These are phyloP conservation scores for Vimba vimba DNA, from an alignment of 2,113 vertebrate genomes.

Conservation along the genomic window DNA sequence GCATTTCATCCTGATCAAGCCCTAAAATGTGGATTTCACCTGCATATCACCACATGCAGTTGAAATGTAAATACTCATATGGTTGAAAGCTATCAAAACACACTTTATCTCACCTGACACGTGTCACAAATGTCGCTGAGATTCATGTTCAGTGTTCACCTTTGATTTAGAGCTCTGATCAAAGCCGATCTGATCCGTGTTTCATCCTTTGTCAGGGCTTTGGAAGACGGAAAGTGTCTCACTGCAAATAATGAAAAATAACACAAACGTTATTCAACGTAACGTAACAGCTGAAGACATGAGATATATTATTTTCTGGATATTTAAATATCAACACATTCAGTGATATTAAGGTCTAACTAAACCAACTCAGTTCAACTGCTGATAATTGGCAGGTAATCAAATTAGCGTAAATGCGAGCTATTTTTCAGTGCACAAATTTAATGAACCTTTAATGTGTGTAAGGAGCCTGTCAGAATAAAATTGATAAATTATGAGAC, in stretches of 20 bases:
- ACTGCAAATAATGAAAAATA: conserved; percentile 21
- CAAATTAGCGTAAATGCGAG: conserved; percentile 39
- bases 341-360: neutral
- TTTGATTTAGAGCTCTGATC: conserved; percentile 31
- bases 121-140: conserved; percentile 9
- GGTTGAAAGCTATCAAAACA: conserved; percentile 12
- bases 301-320: neutral
- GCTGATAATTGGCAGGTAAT: conserved; percentile 23
- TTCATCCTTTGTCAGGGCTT: neutral
- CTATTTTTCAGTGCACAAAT: conserved; percentile 34
- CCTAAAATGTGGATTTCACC: neutral
- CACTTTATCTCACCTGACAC: neutral
- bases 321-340: neutral
- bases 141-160: neutral
- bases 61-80: neutral
- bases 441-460: conserved; percentile 47
- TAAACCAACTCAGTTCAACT: conserved; percentile 17
- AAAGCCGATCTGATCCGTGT: neutral
- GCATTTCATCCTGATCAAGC: neutral
- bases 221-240: conserved; percentile 5
- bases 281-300: neutral
- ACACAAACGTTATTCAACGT: neutral
- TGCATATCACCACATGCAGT: neutral
- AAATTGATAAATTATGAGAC: conserved; percentile 31
- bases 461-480: conserved; percentile 19